These are phyloP conservation scores for Todiramphus chloris DNA, from an alignment of 2,113 vertebrate genomes.

Conservation along the genomic window DNA sequence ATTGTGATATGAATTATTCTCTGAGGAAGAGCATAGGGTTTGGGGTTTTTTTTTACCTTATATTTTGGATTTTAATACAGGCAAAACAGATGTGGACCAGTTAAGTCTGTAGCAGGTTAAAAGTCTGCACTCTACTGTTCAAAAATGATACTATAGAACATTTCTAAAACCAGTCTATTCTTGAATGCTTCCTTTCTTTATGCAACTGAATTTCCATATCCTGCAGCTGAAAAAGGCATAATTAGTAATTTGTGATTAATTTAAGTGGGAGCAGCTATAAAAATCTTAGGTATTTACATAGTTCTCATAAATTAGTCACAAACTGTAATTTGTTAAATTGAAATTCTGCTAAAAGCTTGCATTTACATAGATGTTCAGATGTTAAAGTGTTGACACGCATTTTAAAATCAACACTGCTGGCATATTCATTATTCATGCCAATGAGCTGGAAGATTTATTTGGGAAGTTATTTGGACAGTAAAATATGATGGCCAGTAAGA, in stretches of 20 bases:
- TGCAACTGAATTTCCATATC: slow-evolving; percentile 61
- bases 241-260: slow-evolving; percentile 77
- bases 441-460: slow-evolving; percentile 38
- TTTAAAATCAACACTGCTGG: slow-evolving; percentile 59
- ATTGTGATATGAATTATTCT: neutral
- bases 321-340: slow-evolving; percentile 75
- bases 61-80: neutral
- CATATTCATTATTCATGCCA: slow-evolving; percentile 64
- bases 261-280: slow-evolving; percentile 67
- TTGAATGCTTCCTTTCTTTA: slow-evolving; percentile 44
- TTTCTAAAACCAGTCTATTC: slow-evolving; percentile 6
- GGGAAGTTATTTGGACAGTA: slow-evolving; percentile 22
- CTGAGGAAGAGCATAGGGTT: neutral
- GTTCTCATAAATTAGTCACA: slow-evolving; percentile 75
- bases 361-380: slow-evolving; percentile 72
- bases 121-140: neutral
- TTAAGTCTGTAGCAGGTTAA: neutral
- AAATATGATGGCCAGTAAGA: slow-evolving; percentile 9
- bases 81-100: neutral
- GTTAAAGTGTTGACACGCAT: slow-evolving; percentile 59
- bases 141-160: neutral
- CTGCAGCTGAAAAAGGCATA: slow-evolving; percentile 69
- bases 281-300: slow-evolving; percentile 75
- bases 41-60: neutral
- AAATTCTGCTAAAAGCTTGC: slow-evolving; percentile 72